Base-by-base conservation (phyloP, 2,888 invertebrate genomes). In the Choreutis nemorana region DNA sequence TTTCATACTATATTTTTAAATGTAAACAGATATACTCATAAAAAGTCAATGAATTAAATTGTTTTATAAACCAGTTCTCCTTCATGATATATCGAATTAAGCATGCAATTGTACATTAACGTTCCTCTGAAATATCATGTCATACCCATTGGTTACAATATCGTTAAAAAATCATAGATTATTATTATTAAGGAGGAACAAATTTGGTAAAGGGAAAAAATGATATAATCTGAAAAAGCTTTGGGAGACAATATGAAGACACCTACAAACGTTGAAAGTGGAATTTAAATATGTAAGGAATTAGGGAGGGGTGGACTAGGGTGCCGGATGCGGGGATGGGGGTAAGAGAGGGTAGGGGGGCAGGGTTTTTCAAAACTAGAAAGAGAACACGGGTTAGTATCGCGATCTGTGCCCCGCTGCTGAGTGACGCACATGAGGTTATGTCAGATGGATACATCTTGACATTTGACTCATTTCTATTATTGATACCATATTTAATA, bases 261-360 rank as follows among this genome's bases (percentile, higher is more conserved):
- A 58, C 63, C 47, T 44, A 45, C 56, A 51, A 51, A 58, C 67
- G 65, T 55, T 61, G 65, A 58, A 73, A 77, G 73, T 72, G 67
- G 75, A 77, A 75, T 78, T 77, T 77, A 78, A 78, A 78, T 77
- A 75, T 75, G 77, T 77, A 77, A 73, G 73, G 77, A 77, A 77
- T 78, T 77, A 78, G 77, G 75, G 64, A 48, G 53, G 63, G 60
- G 52, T 14, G 35, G 31, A 27, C 36, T 32, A 12, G 16, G 26
- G 28, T 11, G 23, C 5, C 11, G 6, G 29, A 12, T 34, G 36
- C 33, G 36, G 44, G 34, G 36, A 29, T 28, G 35, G 36, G 28
- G 39, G 25, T 33, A 14, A 32, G 30, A 36, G 37, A 14, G 37
- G 36, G 35, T 35, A 36, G 41, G 34, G 33, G 41, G 41, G 35